Percentiles rank a stretch among this genome's conserved stretches.
phyloP scores from a whole-genome alignment of 2,113 vertebrate genomes.

The Pygoscelis antarcticus region DNA sequence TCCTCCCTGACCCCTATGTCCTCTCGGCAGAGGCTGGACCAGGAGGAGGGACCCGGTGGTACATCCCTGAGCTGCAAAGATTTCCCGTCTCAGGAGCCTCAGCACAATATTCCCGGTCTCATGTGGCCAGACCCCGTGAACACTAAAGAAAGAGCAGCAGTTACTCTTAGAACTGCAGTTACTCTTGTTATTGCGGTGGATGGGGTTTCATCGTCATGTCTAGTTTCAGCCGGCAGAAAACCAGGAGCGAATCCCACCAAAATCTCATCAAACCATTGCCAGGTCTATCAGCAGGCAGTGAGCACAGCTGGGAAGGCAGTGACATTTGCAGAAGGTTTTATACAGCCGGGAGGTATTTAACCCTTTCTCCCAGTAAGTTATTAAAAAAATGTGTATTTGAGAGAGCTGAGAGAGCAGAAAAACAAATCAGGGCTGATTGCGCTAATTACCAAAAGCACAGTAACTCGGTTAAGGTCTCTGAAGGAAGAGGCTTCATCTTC shows the following conservation, averaged over 20 bases:
- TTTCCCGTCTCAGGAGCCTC: neutral
- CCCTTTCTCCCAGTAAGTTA: neutral
- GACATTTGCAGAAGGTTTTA: neutral
- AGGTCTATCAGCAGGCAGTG: neutral
- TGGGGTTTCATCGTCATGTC: neutral
- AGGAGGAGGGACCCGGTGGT: neutral
- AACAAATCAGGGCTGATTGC: neutral
- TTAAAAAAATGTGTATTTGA: neutral
- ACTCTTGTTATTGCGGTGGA: neutral
- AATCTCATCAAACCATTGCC: neutral
- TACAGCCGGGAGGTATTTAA: neutral
- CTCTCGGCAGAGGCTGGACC: neutral
- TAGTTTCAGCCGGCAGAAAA: neutral
- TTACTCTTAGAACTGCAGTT: neutral
- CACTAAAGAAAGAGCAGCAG: neutral
- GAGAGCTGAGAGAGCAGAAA: neutral
- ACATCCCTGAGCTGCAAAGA: neutral
- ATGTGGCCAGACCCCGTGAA: neutral
- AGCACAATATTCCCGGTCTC: neutral
- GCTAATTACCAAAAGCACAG: neutral
- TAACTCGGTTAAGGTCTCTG: neutral
- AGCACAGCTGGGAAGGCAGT: neutral
- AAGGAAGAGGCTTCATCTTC: neutral
- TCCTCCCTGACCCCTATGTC: neutral
- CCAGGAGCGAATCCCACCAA: neutral